Evolutionary conservation across 2,888 invertebrate genomes (phyloP).

Genomic region (Marasmarcha lunaedactyla): DNA sequence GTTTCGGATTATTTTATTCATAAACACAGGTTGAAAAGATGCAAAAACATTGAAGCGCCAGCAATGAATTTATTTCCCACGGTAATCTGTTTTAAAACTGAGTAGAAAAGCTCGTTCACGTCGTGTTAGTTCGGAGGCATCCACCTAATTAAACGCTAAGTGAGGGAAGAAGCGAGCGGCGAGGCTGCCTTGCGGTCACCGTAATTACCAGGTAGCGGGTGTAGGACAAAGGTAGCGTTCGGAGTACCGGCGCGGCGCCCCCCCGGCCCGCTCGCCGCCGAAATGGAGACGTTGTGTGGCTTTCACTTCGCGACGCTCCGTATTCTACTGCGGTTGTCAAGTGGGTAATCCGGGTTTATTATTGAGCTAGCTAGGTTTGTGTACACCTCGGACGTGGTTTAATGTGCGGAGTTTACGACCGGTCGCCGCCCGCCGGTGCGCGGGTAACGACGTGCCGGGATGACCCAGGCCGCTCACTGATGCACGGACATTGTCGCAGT

Average conservation of each 20-base stretch:
- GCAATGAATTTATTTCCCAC: too few relatives aligned
- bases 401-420: neutral
- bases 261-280: constrained; percentile 17
- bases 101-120: too few relatives aligned
- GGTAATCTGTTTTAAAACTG: too few relatives aligned
- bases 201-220: neutral
- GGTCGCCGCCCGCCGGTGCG: neutral
- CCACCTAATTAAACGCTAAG: too few relatives aligned
- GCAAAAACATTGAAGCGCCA: too few relatives aligned
- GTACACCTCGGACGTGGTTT: neutral
- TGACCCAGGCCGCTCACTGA: neutral
- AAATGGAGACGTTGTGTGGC: constrained; percentile 17
- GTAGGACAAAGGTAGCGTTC: neutral
- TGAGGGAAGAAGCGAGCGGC: too few relatives aligned
- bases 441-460: neutral
- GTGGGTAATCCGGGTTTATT: neutral
- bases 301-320: constrained; percentile 1
- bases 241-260: constrained; percentile 7
- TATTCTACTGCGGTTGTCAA: neutral
- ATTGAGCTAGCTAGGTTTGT: neutral
- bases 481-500: neutral
- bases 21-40: too few relatives aligned
- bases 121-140: too few relatives aligned
- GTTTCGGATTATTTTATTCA: too few relatives aligned
- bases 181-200: neutral